A percentile compares a stretch with the other conserved stretches of the same genome.
These are phyloP conservation scores for Ricordea florida DNA, from an alignment of 92 coral and sea anemone genomes.

Conservation along the genomic window DNA sequence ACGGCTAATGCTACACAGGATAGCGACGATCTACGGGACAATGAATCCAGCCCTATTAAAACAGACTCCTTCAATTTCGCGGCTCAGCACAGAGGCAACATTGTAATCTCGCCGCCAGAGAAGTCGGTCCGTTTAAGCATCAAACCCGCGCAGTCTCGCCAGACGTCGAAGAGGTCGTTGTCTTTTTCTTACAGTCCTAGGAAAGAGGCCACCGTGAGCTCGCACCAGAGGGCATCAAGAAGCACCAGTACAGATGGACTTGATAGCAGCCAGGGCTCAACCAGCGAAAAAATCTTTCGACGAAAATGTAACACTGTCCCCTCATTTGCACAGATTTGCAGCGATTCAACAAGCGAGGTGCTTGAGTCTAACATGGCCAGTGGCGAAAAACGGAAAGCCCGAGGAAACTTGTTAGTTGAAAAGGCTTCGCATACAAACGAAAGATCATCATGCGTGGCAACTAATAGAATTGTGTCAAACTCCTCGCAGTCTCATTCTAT, in stretches of 20 bases:
- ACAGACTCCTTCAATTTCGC: slow-evolving; percentile 3
- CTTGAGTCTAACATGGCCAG: too few species aligned
- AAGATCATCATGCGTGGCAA: too few species aligned
- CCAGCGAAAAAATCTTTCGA: too few species aligned
- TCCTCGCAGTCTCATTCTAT: background rate
- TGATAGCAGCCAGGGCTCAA: too few species aligned
- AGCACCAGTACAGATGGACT: background rate
- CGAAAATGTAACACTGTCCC: too few species aligned
- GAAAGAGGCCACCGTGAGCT: background rate
- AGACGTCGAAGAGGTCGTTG: background rate
- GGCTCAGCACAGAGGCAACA: background rate
- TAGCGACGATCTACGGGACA: background rate
- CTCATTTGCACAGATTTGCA: too few species aligned
- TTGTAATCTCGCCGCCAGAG: slow-evolving; percentile 12
- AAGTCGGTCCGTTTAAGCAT: background rate
- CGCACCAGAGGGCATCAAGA: background rate
- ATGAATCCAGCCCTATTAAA: background rate
- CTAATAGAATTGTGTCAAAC: background rate
- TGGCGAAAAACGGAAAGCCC: too few species aligned
- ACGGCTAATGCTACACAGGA: background rate
- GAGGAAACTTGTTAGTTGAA: too few species aligned
- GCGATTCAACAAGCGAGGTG: too few species aligned
- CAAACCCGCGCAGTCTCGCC: background rate
- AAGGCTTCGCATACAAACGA: too few species aligned
- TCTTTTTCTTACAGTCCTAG: slow-evolving; percentile 2